Evolutionary conservation across 1,140 invertebrate species (phyloP).

Genomic region (Pseudobourletiella spinata): DNA sequence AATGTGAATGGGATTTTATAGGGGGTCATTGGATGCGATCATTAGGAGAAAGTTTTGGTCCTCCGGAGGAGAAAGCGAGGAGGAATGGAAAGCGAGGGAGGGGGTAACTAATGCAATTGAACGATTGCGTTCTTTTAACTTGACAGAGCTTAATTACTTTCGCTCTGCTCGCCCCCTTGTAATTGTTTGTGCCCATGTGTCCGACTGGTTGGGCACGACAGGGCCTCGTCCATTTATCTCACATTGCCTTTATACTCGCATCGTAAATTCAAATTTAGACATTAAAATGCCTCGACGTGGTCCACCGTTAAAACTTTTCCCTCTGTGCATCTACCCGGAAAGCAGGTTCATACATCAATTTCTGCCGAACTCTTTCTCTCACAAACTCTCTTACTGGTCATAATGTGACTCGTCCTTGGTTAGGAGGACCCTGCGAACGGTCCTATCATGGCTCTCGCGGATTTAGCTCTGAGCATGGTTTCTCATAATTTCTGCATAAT

Average conservation of each 20-base stretch:
- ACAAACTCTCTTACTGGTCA: no score
- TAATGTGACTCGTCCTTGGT: no score
- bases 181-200: slow-evolving; percentile 5
- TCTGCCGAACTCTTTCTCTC: no score
- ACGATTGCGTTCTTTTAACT: slow-evolving; percentile 4
- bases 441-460: no score
- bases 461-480: no score
- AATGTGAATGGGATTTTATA: not conserved
- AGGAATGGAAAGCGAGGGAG: not conserved
- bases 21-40: not conserved
- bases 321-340: not conserved
- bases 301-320: not conserved
- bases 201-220: no score
- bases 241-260: not conserved
- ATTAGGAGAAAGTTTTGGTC: not conserved
- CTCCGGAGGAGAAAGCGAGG: not conserved
- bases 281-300: not conserved
- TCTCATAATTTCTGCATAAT: no score
- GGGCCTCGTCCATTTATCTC: not conserved
- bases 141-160: slow-evolving; percentile 6
- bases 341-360: no score
- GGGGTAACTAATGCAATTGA: slow-evolving; percentile 5
- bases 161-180: not conserved
- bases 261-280: not conserved
- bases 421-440: no score